These are phyloP conservation scores for Tolmerus cingulatus DNA, from an alignment of 2,888 invertebrate species.

Conservation along the genomic window DNA sequence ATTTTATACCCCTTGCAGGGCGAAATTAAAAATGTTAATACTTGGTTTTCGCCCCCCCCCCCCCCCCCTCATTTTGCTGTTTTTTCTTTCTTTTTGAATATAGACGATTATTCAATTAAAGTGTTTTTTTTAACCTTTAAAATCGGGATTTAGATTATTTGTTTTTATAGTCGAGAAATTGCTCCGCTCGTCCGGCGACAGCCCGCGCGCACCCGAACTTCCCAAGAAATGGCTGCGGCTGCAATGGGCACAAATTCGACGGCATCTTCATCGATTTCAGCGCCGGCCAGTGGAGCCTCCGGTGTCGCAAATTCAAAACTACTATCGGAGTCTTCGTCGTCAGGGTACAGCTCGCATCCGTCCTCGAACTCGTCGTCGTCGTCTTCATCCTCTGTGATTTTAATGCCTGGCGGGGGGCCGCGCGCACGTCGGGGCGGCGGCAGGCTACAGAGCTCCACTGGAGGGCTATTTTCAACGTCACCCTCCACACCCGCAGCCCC, in stretches of 20 bases:
- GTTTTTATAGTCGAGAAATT: background rate
- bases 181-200: background rate
- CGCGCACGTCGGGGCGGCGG: background rate
- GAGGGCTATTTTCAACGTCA: no score
- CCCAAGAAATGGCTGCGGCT: conserved; percentile 21
- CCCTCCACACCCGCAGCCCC: no score
- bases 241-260: conserved; percentile 26
- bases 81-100: no score
- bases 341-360: background rate
- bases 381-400: no score
- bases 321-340: background rate
- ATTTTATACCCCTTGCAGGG: no score
- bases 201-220: background rate
- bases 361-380: background rate
- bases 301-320: background rate
- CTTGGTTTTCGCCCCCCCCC: no score
- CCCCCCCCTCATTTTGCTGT: no score
- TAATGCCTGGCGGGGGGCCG: background rate
- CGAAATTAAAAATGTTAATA: no score
- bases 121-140: no score
- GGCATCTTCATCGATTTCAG: conserved; percentile 15
- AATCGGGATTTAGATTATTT: background rate
- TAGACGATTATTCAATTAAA: no score
- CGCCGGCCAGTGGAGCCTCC: background rate
- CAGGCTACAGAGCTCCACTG: background rate